Evolutionary conservation across 2,113 vertebrate species (phyloP).

Genomic region (Camelus bactrianus): DNA sequence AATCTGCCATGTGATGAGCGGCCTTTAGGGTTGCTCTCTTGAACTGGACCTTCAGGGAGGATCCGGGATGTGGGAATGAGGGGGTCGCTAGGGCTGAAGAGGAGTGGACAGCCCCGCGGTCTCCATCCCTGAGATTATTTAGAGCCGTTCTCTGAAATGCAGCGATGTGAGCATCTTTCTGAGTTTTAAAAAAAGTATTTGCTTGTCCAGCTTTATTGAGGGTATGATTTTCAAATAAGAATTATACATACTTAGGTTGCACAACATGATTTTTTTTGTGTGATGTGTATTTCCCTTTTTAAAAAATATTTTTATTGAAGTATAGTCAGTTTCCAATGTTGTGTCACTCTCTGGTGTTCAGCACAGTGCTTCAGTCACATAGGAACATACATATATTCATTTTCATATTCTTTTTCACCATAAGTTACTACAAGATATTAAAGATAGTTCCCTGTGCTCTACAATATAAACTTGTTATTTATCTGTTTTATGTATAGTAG

Average conservation of each 20-base stretch:
- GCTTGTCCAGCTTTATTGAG: background rate
- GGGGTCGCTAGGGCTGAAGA: background rate
- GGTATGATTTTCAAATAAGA: background rate
- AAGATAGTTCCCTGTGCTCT: no score
- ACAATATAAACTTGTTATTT: no score
- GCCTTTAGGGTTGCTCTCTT: background rate
- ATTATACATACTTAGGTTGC: background rate
- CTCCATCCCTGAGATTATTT: background rate
- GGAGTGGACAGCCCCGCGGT: no score
- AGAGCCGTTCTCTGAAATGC: background rate
- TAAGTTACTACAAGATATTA: no score
- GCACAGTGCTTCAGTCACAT: no score
- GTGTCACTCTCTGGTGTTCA: no score
- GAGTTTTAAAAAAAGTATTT: background rate
- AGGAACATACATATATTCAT: no score
- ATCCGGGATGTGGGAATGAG: background rate
- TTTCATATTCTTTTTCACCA: no score
- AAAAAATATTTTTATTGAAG: no score
- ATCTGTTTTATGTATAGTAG: no score
- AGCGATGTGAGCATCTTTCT: background rate
- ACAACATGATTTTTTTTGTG: background rate
- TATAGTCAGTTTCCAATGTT: no score
- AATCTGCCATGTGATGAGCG: background rate
- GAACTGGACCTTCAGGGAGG: background rate
- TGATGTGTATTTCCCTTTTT: no score